Evolutionary conservation across 2,113 vertebrate species (phyloP).

Genomic region (Toxotes jaculatrix): DNA sequence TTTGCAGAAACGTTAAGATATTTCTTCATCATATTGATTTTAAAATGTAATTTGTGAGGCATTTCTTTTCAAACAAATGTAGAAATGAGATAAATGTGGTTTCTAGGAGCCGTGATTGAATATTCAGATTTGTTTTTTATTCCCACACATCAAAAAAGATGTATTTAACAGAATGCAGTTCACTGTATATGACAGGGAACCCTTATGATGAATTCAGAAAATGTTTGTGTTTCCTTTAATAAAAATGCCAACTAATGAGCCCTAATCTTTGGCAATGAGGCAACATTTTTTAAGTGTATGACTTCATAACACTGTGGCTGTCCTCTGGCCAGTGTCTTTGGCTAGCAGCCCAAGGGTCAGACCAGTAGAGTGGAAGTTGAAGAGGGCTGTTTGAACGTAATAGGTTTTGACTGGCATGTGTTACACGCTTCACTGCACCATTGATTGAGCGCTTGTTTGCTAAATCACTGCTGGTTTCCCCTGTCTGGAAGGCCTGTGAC

Average conservation of each 20-base stretch:
- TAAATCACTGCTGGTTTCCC: constrained; percentile 90
- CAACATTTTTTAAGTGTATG: constrained; percentile 9
- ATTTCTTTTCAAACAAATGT: background rate
- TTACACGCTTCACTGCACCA: constrained; percentile 88
- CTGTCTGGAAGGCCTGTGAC: constrained; percentile 82
- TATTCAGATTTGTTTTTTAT: background rate
- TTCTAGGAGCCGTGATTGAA: background rate
- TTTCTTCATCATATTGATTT: background rate
- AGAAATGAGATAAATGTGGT: background rate
- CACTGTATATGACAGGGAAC: background rate
- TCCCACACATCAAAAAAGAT: background rate
- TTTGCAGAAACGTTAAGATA: background rate
- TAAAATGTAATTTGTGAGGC: too few relatives aligned
- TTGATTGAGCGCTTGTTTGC: constrained; percentile 93
- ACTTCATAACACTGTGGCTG: constrained; percentile 73
- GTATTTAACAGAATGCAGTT: background rate
- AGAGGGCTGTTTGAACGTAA: constrained; percentile 88
- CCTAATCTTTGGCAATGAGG: background rate
- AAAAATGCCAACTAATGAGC: background rate
- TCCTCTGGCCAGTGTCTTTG: constrained; percentile 86
- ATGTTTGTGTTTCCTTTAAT: background rate
- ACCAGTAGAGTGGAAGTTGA: constrained; percentile 89
- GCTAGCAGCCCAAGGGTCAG: constrained; percentile 86
- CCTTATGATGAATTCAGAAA: background rate
- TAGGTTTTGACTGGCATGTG: constrained; percentile 93